Base-by-base conservation (phyloP, 1,140 invertebrate species). In the Drosophila ercepeae region DNA sequence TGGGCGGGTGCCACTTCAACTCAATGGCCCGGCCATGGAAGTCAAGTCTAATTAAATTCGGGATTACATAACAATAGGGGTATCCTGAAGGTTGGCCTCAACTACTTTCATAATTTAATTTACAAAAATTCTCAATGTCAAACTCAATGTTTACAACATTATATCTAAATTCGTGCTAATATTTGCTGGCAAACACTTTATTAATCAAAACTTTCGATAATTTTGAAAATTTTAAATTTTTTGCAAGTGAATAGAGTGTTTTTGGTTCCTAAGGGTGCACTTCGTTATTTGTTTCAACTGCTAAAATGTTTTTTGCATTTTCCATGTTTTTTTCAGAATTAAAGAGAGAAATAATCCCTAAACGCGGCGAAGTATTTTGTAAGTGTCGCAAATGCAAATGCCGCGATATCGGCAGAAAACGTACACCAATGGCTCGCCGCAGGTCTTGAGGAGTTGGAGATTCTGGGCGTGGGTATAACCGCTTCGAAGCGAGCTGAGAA, bases 311-410 rank as follows among this genome's bases (percentile, higher is more conserved):
- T 48, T 48, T 27, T 27, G 2, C 21, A 16, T 19, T 32, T 18
- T 49, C 1, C 25, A 29, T n/a, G n/a, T 3, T 16, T 13, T 34
- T 21, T 29, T 49, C 2, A 1, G 16, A 36, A 19, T 11, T 11
- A 29, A 29, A 3, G 39, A 1, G 4, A 13, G 3, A 27, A 34
- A 14, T 27, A 9, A n/a, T 4, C 7, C 29, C 59, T 74, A 88
- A 2, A 9, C 14, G 0, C 58, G 46, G 5, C 68, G 59, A 7
- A 89, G n/a, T 6, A 89, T 46, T 44, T 58, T 69, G 42, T 46
- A 89, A 21, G 50, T 71, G 39, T 89, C 78, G 27, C 81, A 89
- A 6, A 65, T 74, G 51, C 88, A 89, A 27, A 77, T 60, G n/a
- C 72, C 60, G 0, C 81, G 83, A 25, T 48, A 74, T 1, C 71